These are phyloP conservation scores for Andrena praecox DNA, from an alignment of 2,888 invertebrate genomes.

Conservation along the genomic window DNA sequence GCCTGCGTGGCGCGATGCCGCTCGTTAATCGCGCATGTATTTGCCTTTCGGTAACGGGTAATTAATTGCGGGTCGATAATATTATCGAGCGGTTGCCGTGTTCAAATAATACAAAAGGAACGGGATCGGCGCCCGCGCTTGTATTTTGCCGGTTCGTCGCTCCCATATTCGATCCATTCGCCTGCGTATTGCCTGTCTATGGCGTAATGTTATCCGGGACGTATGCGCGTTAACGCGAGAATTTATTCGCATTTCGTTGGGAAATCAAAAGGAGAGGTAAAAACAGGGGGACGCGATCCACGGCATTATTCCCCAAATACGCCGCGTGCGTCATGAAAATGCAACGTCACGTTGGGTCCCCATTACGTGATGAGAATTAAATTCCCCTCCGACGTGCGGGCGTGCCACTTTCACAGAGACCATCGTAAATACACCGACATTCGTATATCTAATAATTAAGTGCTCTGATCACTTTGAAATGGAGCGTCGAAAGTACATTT, in stretches of 20 bases:
- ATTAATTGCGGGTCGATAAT: constrained; percentile 2
- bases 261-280: constrained; percentile 9
- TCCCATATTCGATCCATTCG: constrained; percentile 31
- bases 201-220: constrained; percentile 15
- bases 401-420: constrained; percentile 30
- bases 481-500: background rate
- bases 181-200: constrained; percentile 20
- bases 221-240: constrained; percentile 49
- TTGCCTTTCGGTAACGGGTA: constrained; percentile 25
- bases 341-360: constrained; percentile 61
- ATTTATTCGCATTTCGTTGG: constrained; percentile 55
- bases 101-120: constrained; percentile 13
- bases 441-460: constrained; percentile 45
- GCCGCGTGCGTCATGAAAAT: constrained; percentile 67
- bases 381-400: constrained; percentile 22
- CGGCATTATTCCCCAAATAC: constrained; percentile 51
- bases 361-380: constrained; percentile 68
- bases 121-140: constrained; percentile 12
- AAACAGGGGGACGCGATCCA: constrained; percentile 20
- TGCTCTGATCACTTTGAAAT: constrained; percentile 27
- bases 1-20: background rate
- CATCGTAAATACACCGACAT: constrained; percentile 36
- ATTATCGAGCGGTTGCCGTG: background rate
- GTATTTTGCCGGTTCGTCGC: constrained; percentile 31
- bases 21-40: constrained; percentile 28